Conservation (phyloP, 2,888 invertebrate genomes). For the Plebejus argus region DNA sequence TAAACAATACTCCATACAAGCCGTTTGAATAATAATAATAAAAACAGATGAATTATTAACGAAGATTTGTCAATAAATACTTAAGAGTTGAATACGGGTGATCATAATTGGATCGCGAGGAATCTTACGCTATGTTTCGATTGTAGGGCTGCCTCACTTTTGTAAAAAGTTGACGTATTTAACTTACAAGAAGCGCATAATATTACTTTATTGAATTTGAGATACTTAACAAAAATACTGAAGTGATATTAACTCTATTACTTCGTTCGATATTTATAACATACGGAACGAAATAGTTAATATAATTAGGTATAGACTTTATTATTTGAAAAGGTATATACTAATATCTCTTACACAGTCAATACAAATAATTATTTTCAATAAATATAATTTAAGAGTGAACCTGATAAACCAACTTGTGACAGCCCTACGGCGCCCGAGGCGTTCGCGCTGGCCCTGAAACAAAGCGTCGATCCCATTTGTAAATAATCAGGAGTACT, state of each 20-base stretch:
- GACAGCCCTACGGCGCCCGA: conserved; percentile 32
- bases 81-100: conserved; percentile 24
- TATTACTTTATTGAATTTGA: no score
- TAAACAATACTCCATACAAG: not conserved
- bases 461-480: conserved; percentile 41
- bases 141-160: not conserved
- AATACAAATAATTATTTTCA: not conserved
- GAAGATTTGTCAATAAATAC: conserved; percentile 30
- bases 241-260: no score
- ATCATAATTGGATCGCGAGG: conserved; percentile 30
- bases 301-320: no score
- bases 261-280: no score
- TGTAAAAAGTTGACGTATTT: not conserved
- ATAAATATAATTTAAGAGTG: not conserved
- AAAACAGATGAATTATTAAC: conserved; percentile 29
- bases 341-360: no score
- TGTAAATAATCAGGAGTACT: conserved; percentile 43
- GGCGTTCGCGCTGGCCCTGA: conserved; percentile 33
- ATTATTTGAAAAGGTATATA: no score
- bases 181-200: no score
- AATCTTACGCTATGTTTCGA: conserved; percentile 17
- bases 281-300: no score
- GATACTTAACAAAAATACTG: no score
- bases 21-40: conserved; percentile 7
- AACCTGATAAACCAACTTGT: not conserved